Evolutionary conservation across 2,888 invertebrate genomes (phyloP).

Genomic region (Ligdia adustata): DNA sequence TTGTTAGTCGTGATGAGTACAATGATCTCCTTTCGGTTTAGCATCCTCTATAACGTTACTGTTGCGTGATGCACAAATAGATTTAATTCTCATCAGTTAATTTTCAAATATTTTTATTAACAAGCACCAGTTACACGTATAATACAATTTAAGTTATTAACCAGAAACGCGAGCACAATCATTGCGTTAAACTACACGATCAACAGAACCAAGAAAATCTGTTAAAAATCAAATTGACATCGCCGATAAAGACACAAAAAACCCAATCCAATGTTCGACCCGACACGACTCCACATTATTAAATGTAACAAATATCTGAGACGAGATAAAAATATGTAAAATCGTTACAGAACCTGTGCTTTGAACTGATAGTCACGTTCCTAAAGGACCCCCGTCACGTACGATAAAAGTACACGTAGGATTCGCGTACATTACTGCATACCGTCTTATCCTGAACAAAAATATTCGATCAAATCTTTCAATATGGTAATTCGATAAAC

Average conservation of each 20-base stretch:
- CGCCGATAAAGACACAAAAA: not conserved
- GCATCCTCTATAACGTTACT: no score
- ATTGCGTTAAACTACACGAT: no score
- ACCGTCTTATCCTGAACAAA: slow-evolving; percentile 3
- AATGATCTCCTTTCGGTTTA: no score
- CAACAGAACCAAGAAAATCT: no score
- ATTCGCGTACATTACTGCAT: not conserved
- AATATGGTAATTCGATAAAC: slow-evolving; percentile 5
- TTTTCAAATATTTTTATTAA: no score
- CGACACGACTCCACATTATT: slow-evolving; percentile 7
- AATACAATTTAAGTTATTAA: no score
- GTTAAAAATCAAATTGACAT: no score
- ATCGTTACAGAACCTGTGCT: slow-evolving; percentile 4
- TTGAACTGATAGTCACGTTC: slow-evolving; percentile 15
- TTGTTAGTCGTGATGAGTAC: no score
- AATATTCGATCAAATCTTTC: slow-evolving; percentile 6
- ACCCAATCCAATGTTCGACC: not conserved
- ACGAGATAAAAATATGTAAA: slow-evolving; percentile 9
- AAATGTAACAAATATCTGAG: slow-evolving; percentile 10
- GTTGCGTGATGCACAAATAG: no score
- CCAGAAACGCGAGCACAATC: no score
- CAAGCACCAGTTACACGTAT: no score
- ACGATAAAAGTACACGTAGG: not conserved
- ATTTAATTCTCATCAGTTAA: no score
- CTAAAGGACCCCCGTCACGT: slow-evolving; percentile 4